A percentile compares a stretch with the other conserved stretches of the same genome.
Evolutionary conservation across 2,797 vertebrate genomes (phyloP).

Genomic region (Phalanger gymnotis): DNA sequence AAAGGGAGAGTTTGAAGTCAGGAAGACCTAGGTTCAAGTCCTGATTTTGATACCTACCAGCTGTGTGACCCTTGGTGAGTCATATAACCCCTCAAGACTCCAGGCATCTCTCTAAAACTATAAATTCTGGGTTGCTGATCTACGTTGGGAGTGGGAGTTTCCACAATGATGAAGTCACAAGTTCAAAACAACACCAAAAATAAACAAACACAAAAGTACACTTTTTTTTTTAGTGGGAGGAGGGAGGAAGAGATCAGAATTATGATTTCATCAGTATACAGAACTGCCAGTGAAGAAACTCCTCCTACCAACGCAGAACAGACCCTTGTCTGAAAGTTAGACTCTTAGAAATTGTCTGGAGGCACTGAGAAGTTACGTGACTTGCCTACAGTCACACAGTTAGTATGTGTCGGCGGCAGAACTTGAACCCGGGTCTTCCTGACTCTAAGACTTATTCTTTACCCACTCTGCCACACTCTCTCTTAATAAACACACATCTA

Average conservation of each 20-base stretch:
- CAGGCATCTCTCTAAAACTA: neutral
- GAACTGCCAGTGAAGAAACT: neutral
- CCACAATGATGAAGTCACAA: neutral
- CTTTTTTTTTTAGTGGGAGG: neutral
- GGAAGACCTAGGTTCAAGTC: neutral
- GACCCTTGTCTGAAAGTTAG: neutral
- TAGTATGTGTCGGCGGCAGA: neutral
- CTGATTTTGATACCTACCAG: neutral
- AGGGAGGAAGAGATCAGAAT: neutral
- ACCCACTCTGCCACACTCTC: neutral
- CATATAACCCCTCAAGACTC: neutral
- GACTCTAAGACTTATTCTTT: neutral
- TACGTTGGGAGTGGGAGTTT: neutral
- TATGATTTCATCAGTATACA: neutral
- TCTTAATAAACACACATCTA: neutral
- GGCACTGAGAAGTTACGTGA: neutral
- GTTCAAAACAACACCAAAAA: neutral
- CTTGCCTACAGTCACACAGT: neutral
- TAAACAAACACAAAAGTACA: neutral
- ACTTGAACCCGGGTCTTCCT: neutral
- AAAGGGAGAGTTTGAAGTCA: neutral
- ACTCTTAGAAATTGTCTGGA: neutral
- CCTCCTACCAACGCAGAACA: neutral
- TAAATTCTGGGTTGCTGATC: neutral
- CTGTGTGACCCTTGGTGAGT: neutral